phyloP scores from a whole-genome alignment of 2,113 vertebrate species.

The Columbina picui region DNA sequence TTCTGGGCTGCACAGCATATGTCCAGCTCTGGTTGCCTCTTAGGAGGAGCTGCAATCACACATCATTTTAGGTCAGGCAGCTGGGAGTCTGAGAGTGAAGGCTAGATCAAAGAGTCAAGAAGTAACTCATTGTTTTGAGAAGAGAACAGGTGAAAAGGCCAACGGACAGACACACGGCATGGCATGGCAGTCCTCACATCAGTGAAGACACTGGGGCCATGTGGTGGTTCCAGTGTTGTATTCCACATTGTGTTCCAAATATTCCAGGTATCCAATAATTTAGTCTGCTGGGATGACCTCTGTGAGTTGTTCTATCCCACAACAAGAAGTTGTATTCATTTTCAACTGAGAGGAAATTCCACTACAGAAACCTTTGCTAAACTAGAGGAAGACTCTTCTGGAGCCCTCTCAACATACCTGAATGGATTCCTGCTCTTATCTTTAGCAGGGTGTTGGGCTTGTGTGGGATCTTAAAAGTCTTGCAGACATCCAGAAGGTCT shows the following conservation, averaged over 20 bases:
- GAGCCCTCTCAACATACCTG: slow-evolving; percentile 60
- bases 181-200: neutral
- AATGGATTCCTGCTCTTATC: slow-evolving; percentile 85
- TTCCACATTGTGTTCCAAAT: neutral
- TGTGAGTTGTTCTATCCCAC: neutral
- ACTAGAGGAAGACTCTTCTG: neutral
- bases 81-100: neutral
- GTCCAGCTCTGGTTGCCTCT: neutral
- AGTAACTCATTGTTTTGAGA: neutral
- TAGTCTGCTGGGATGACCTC: neutral
- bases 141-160: neutral
- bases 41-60: neutral
- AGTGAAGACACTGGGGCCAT: neutral
- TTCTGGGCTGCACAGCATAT: neutral
- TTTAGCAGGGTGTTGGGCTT: slow-evolving; percentile 81
- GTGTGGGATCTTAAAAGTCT: slow-evolving; percentile 85
- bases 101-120: neutral
- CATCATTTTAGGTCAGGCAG: neutral
- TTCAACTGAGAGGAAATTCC: neutral
- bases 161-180: neutral
- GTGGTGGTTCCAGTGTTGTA: neutral
- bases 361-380: neutral
- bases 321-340: neutral
- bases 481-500: slow-evolving; percentile 82
- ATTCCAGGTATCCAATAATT: neutral